Base-by-base conservation (phyloP, 2,888 invertebrate species). In the Conomelus anceps region DNA sequence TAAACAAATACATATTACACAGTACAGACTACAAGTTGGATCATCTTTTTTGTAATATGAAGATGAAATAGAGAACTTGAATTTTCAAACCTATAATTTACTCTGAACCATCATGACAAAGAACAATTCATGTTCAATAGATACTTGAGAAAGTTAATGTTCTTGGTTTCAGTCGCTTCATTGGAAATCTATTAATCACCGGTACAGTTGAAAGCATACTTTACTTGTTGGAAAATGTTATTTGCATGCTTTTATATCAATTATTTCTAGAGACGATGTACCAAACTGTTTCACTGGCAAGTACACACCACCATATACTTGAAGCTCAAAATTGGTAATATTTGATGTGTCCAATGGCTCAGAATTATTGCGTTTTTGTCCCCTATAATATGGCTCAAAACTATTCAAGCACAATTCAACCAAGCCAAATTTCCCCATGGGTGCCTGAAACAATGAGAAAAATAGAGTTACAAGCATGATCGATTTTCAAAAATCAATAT, bases 221-320 rank as follows among this genome's bases (percentile, higher is more conserved):
- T 85, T n/a, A 85, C 85, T 85, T 85, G 4, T 85, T 85, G 22
- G 1, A 85, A 85, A 85, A 13, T 85, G 13, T 85, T 11, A 85
- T 85, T 22, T 85, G 9, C 85, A 22, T 23, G 90, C 90, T 88
- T 89, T 89, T 34, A 90, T 86, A 89, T 94, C 95, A 92, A 96
- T 95, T 63, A 96, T 94, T 93, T 96, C 96, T 91, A 96, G 93
- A 86, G 95, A 94, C 1, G 95, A 95, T 11, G 95, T 94, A 0
- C 96, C 96, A 91, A 93, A 94, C 92, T 96, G 96, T 92, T 96
- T 96, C 22, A 94, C 93, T 7, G 94, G 94, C 91, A 94, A 93
- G 92, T 96, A 96, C 90, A 96, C 96, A n/a, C 96, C 96, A 22
- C 96, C 96, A 91, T 95, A 95, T 92, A 95, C 94, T 93, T 96